Evolutionary conservation across 2,113 vertebrate species (phyloP).

Genomic region (Nipponia nippon): DNA sequence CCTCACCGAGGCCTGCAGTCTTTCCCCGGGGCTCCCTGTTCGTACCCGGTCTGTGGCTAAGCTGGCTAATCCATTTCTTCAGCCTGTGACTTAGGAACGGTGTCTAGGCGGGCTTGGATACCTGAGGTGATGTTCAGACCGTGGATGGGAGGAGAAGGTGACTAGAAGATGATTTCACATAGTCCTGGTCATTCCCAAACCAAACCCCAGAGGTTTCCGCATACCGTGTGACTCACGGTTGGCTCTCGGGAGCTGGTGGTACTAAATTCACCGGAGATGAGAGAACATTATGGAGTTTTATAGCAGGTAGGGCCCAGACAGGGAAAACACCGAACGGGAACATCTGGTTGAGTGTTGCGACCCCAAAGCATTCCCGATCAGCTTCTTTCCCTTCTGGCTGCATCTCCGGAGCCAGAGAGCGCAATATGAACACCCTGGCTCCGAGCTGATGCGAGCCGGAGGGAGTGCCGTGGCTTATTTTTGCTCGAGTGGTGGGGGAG

Average conservation of each 20-base stretch:
- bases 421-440: neutral
- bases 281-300: neutral
- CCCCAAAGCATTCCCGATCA: neutral
- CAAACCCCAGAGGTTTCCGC: neutral
- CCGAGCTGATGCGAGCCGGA: neutral
- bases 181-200: neutral
- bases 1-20: neutral
- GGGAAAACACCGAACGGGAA: neutral
- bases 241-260: neutral
- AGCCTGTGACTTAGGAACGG: neutral
- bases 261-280: neutral
- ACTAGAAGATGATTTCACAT: neutral
- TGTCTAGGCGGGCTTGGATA: neutral
- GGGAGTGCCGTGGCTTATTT: neutral
- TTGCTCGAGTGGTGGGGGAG: neutral
- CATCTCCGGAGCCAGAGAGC: neutral
- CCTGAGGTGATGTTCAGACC: neutral
- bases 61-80: neutral
- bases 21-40: neutral
- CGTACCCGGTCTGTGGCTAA: neutral
- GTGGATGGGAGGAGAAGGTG: slow-evolving; percentile 17
- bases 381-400: neutral
- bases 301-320: neutral
- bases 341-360: neutral
- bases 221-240: neutral